Evolutionary conservation across 2,113 vertebrate species (phyloP), one percentile per base, ranked within the genome.

Genomic region (Pomatostomus ruficeps): DNA sequence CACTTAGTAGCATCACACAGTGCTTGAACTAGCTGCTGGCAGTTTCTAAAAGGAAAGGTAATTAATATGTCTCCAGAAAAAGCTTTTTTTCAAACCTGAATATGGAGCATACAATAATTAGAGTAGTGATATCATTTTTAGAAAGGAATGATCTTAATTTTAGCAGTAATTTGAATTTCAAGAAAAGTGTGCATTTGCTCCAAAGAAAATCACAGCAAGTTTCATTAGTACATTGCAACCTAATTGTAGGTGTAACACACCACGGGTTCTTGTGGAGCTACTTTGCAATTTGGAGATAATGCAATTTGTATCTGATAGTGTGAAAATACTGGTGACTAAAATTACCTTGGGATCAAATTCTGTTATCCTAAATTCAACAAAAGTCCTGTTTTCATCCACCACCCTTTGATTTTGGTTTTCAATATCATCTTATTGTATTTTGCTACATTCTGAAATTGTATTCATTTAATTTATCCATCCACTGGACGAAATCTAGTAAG

Each of bases 51-150:
- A 80, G 31, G 84, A 95, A 95, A 96, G 87, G 85, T 96, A 96
- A 97, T 98, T 97, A 96, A 94, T 67, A 88, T 36, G 65, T 93
- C 91, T 94, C 95, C 55, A 65, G 93, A 46, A 97, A 92, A 95
- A 94, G 55, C 36, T 74, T 35, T 80, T 76, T 84, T 87, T 33
- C 55, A 45, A 33, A 93, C 67, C 3, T 70, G 80, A 93, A 76
- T 92, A 25, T 78, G 67, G 55, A 67, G 82, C 87, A 62, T 65
- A 85, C 43, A 33, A 48, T 81, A 92, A 94, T 93, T 94, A 85
- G n/a, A 72, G 84, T 17, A 59, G 54, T 46, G 11, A 31, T 82
- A 55, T 6, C 3, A 38, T 87, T 93, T 93, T 74, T 35, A 3
- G 63, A 96, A 92, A 89, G 40, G 48, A 95, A 46, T 18, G 3